phyloP scores from a whole-genome alignment of 1,140 invertebrate genomes.

The Rhopalosiphum maidis region DNA sequence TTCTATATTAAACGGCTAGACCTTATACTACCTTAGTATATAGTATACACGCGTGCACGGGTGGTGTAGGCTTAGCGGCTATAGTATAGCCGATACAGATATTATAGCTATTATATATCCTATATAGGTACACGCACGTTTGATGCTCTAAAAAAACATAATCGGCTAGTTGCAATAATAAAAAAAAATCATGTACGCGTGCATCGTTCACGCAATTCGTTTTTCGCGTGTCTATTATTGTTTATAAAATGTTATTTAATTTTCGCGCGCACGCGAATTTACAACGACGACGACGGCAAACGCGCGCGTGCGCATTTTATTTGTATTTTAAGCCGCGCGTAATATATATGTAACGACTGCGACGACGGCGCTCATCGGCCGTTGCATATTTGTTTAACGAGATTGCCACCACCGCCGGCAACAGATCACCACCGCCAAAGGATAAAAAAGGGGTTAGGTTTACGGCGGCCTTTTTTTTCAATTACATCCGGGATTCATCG shows the following conservation, averaged over 20 bases:
- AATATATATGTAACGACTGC: not conserved
- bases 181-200: slow-evolving; percentile 5
- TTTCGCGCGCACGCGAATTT: not conserved
- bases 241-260: not conserved
- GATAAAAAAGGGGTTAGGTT: slow-evolving; percentile 28
- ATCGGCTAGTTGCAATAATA: not conserved
- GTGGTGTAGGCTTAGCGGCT: not conserved
- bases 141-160: not conserved
- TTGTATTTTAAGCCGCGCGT: not conserved
- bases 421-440: not conserved
- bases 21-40: too few relatives aligned
- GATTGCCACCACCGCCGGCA: slow-evolving; percentile 2
- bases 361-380: not conserved
- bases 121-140: not conserved
- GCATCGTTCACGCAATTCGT: not conserved
- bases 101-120: not conserved
- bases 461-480: slow-evolving; percentile 12
- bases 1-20: not conserved
- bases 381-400: slow-evolving; percentile 27
- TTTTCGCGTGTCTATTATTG: not conserved
- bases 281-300: not conserved
- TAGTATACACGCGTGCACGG: not conserved
- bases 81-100: not conserved
- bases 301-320: not conserved
- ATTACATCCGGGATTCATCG: slow-evolving; percentile 27